phyloP scores from a whole-genome alignment of 1,140 invertebrate genomes.

The Aleiodes sp. region DNA sequence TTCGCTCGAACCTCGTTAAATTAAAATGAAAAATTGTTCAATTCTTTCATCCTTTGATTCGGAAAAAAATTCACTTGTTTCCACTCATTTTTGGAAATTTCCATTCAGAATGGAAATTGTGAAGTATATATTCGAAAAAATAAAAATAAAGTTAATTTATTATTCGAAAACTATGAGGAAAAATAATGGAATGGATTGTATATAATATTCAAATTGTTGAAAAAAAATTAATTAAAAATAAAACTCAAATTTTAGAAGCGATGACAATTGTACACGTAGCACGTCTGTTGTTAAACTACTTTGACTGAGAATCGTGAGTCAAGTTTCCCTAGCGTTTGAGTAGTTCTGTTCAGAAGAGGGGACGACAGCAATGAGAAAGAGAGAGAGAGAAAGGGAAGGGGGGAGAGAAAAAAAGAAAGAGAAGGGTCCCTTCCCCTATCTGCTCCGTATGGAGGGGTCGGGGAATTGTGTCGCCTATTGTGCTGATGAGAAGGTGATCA shows the following conservation, averaged over 20 bases:
- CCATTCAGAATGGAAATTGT: too few species aligned
- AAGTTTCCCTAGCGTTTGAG: background rate
- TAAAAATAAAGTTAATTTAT: too few species aligned
- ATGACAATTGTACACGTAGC: background rate
- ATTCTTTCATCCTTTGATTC: too few species aligned
- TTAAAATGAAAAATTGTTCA: too few species aligned
- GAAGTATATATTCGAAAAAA: too few species aligned
- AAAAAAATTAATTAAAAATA: background rate
- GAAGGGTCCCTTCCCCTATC: slow-evolving; percentile 26
- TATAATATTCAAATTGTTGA: background rate
- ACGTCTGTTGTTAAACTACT: slow-evolving; percentile 6
- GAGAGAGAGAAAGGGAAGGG: background rate
- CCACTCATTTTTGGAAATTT: too few species aligned
- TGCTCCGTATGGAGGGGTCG: background rate
- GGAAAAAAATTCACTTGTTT: too few species aligned
- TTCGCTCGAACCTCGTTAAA: too few species aligned
- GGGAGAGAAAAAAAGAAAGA: background rate
- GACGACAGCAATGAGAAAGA: background rate
- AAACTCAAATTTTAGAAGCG: background rate
- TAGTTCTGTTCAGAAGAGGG: background rate
- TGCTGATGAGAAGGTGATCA: too few species aligned
- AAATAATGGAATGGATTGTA: too few species aligned
- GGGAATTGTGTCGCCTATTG: too few species aligned
- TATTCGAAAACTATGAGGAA: too few species aligned
- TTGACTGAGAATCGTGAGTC: background rate